phyloP scores from a whole-genome alignment of 2,888 invertebrate genomes.

The Drosophila colorata region DNA sequence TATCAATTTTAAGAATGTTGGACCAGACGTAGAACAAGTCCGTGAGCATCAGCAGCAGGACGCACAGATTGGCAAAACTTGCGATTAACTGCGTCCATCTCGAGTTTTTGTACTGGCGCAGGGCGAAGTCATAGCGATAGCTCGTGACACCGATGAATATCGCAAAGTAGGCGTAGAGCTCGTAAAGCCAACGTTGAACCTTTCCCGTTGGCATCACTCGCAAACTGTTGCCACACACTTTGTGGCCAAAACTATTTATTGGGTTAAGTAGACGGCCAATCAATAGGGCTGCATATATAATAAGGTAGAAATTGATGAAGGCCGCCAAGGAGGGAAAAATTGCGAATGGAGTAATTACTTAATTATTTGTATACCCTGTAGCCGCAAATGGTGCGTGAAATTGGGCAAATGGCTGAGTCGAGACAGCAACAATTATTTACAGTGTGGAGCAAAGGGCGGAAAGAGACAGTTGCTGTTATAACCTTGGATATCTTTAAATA shows the following conservation, averaged over 20 bases:
- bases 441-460: no score
- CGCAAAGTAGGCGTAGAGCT: slow-evolving; percentile 27
- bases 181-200: slow-evolving; percentile 22
- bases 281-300: slow-evolving; percentile 12
- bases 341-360: not conserved
- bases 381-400: not conserved
- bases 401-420: no score
- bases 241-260: not conserved
- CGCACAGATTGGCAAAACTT: slow-evolving; percentile 23
- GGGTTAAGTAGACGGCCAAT: not conserved
- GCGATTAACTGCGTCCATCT: slow-evolving; percentile 38
- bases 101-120: slow-evolving; percentile 4
- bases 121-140: slow-evolving; percentile 48
- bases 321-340: not conserved
- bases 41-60: fast-evolving
- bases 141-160: slow-evolving; percentile 46
- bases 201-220: slow-evolving; percentile 11
- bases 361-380: not conserved
- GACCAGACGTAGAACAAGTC: slow-evolving; percentile 1
- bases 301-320: not conserved
- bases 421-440: no score
- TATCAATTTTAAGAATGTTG: not conserved
- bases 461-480: no score
- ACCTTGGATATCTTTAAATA: no score
- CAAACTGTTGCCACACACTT: not conserved